phyloP scores from a whole-genome alignment of 1,140 invertebrate genomes.

The Anastrepha obliqua region DNA sequence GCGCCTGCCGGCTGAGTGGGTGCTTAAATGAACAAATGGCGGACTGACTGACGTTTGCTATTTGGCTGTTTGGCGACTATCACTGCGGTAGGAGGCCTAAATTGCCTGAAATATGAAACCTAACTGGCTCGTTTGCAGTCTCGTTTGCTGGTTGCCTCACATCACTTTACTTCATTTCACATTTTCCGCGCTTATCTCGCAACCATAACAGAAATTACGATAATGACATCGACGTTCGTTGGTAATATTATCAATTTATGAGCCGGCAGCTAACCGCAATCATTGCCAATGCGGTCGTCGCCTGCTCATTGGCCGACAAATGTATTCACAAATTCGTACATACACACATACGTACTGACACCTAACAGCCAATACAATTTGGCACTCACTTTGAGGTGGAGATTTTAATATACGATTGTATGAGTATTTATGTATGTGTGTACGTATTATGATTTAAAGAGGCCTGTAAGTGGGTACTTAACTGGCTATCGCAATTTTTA shows the following conservation, averaged over 20 bases:
- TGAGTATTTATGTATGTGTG: neutral
- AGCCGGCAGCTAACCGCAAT: neutral
- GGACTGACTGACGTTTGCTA: neutral
- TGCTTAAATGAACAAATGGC: neutral
- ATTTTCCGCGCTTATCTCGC: neutral
- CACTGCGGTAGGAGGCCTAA: neutral
- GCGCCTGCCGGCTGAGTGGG: neutral
- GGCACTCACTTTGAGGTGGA: neutral
- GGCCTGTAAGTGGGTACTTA: neutral
- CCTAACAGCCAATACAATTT: neutral
- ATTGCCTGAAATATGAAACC: neutral
- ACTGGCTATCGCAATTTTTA: neutral
- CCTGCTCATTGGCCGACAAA: neutral
- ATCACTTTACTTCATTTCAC: neutral
- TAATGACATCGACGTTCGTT: conserved; percentile 8
- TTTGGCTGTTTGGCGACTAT: neutral
- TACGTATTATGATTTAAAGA: neutral
- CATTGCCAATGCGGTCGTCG: neutral
- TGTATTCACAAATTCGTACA: neutral
- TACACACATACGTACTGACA: neutral
- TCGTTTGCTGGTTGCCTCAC: no score
- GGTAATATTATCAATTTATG: conserved; percentile 1
- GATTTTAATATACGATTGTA: neutral
- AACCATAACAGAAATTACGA: conserved; percentile 15
- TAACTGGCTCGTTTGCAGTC: neutral